Conservation (phyloP, 2,888 invertebrate species). For the Plebejus argus region DNA sequence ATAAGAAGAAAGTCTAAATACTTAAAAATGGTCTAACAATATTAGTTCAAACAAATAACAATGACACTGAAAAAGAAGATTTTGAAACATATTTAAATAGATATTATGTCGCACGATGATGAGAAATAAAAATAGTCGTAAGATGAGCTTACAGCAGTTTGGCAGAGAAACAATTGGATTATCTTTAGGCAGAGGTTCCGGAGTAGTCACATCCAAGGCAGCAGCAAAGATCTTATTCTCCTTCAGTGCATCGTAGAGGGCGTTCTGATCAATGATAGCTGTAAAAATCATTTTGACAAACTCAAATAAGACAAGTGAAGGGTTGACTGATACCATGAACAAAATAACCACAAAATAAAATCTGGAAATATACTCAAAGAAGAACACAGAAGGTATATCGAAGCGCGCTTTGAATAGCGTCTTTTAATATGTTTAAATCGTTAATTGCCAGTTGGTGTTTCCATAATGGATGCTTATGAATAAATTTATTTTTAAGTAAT, state of each 20-base stretch:
- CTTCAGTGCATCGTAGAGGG: constrained; percentile 87
- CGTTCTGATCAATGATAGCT: constrained; percentile 88
- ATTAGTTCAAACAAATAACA: no score
- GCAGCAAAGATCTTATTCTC: constrained; percentile 89
- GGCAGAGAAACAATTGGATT: constrained; percentile 87
- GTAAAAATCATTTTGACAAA: constrained; percentile 28
- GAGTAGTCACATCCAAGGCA: constrained; percentile 93
- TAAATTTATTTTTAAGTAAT: neutral
- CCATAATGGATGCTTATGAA: neutral
- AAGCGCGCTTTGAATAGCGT: neutral
- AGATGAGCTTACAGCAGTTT: constrained; percentile 86
- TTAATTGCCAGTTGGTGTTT: neutral
- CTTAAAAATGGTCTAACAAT: no score
- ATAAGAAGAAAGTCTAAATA: neutral
- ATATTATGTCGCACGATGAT: no score
- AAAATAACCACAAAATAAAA: no score
- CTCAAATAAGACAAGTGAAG: no score
- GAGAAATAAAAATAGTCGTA: neutral
- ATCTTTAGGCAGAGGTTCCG: constrained; percentile 91
- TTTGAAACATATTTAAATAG: no score
- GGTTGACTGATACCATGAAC: no score
- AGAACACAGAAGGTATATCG: neutral
- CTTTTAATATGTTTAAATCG: neutral
- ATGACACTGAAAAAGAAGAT: no score
- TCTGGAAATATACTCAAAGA: neutral